Conservation (phyloP, 2,888 invertebrate species). For the Nematopogon swammerdamellus region DNA sequence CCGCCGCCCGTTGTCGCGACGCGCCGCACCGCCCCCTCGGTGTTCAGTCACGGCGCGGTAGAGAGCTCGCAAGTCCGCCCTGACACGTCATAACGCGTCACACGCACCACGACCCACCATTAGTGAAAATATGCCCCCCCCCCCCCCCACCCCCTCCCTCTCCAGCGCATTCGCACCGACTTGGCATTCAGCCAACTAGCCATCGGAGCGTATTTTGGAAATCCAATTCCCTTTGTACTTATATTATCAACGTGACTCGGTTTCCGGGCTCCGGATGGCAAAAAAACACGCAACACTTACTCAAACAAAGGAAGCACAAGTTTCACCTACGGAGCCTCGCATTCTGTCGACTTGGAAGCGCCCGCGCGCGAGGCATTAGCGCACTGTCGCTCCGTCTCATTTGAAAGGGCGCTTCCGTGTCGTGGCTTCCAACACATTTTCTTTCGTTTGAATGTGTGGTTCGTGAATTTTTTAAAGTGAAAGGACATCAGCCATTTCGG, state of each 20-base stretch:
- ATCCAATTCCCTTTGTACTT: not conserved
- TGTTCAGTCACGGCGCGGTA: too few relatives aligned
- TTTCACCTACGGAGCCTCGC: not conserved
- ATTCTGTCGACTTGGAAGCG: not conserved
- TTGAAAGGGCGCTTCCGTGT: not conserved
- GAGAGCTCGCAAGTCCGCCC: too few relatives aligned
- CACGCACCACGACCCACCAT: not conserved
- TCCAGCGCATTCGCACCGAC: too few relatives aligned
- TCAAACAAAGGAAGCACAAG: not conserved
- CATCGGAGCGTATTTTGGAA: not conserved
- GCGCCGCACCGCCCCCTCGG: too few relatives aligned
- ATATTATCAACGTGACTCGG: not conserved
- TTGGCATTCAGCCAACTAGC: not conserved
- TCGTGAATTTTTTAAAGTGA: too few relatives aligned
- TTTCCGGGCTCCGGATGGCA: not conserved
- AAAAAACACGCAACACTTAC: not conserved
- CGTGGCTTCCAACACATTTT: not conserved
- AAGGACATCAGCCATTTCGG: too few relatives aligned
- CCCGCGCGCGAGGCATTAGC: not conserved
- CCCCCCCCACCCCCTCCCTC: too few relatives aligned
- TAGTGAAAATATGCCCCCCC: not conserved
- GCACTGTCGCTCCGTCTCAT: not conserved
- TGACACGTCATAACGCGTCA: not conserved
- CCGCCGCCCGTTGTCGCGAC: too few relatives aligned
- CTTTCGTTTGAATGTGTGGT: not conserved